Conservation (phyloP, 2,797 vertebrate species). For the Phalloptychus januarius region DNA sequence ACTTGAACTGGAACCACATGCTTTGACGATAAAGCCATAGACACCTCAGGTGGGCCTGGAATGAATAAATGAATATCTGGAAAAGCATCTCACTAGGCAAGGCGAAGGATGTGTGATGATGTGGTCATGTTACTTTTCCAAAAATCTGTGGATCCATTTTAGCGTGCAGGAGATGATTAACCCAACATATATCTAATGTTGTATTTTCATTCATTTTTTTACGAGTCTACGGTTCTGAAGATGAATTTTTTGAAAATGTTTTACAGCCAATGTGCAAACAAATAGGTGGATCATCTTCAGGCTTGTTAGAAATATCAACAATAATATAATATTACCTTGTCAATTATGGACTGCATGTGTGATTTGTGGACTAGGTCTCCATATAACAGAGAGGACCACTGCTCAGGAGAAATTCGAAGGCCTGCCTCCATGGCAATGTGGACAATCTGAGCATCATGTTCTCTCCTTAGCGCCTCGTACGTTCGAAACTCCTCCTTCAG, state of each 20-base stretch:
- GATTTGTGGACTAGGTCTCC: constrained; percentile 97
- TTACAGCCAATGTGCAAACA: background rate
- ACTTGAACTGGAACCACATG: background rate
- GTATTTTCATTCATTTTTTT: background rate
- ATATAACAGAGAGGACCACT: constrained; percentile 96
- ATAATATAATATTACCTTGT: constrained; percentile 64
- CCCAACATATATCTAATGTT: background rate
- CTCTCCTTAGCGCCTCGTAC: constrained; percentile 92
- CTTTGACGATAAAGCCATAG: background rate
- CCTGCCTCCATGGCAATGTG: constrained; percentile 98
- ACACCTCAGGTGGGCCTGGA: background rate
- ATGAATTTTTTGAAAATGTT: background rate
- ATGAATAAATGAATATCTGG: background rate
- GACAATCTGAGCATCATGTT: constrained; percentile 96
- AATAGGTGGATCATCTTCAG: background rate
- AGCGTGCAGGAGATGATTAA: background rate
- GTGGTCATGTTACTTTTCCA: background rate
- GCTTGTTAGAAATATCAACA: background rate
- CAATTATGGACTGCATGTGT: constrained; percentile 98
- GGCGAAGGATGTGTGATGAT: background rate
- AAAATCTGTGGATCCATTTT: background rate
- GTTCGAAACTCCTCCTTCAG: constrained; percentile 96
- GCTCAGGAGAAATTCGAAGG: constrained; percentile 94
- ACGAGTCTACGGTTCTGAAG: background rate
- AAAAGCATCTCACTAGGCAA: background rate